Evolutionary conservation across 2,797 vertebrate genomes (phyloP).

Genomic region (Acanthurus leucopareius): DNA sequence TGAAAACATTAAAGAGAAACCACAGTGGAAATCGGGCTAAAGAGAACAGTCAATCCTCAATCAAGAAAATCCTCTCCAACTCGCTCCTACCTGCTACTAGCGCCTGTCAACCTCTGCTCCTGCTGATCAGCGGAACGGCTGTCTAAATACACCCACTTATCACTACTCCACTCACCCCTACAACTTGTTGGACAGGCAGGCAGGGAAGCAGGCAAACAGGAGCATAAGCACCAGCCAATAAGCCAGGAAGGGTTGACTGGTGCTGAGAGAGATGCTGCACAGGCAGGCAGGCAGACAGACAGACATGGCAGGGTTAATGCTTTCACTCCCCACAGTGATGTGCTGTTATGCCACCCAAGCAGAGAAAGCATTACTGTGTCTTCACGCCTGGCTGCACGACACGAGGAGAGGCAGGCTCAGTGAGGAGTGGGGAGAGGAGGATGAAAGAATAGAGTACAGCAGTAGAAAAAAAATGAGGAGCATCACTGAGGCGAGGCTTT

Average conservation of each 20-base stretch:
- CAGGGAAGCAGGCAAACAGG: conserved; percentile 46
- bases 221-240: conserved; percentile 69
- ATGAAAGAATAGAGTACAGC: conserved; percentile 46
- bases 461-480: conserved; percentile 58
- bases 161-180: conserved; percentile 65
- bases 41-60: conserved; percentile 26
- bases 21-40: conserved; percentile 41
- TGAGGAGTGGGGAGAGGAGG: conserved; percentile 55
- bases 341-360: conserved; percentile 85
- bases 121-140: conserved; percentile 61
- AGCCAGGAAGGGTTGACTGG: conserved; percentile 66
- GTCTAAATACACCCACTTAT: conserved; percentile 74
- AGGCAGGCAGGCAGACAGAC: conserved; percentile 63
- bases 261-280: conserved; percentile 69
- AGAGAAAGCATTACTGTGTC: conserved; percentile 86
- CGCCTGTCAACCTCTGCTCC: conserved; percentile 64
- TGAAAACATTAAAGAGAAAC: conserved; percentile 46
- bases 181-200: conserved; percentile 78
- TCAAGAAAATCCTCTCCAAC: conserved; percentile 54
- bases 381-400: conserved; percentile 83
- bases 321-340: conserved; percentile 84
- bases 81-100: conserved; percentile 61
- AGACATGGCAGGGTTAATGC: conserved; percentile 79
- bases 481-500: conserved; percentile 50
- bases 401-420: conserved; percentile 67